Evolutionary conservation across 2,888 invertebrate genomes (phyloP).

Genomic region (Cyclophora punctaria): DNA sequence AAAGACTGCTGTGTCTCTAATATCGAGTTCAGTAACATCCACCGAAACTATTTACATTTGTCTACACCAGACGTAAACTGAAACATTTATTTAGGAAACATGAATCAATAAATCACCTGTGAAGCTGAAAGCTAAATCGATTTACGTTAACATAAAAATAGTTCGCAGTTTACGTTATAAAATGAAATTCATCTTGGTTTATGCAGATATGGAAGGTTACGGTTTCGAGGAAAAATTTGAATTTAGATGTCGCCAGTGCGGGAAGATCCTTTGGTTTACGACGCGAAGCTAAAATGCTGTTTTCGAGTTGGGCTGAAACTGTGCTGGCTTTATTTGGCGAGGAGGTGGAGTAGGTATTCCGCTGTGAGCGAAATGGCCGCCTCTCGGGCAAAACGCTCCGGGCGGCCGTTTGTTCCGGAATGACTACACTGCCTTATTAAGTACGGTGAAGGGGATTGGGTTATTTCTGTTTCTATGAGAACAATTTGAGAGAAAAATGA

Average conservation of each 20-base stretch:
- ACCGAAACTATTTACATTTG: neutral
- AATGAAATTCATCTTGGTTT: slow-evolving; percentile 59
- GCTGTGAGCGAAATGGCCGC: slow-evolving; percentile 61
- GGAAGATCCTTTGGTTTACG: slow-evolving; percentile 62
- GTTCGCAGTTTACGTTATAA: slow-evolving; percentile 46
- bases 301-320: slow-evolving; percentile 58
- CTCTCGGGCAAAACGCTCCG: slow-evolving; percentile 54
- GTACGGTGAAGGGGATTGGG: slow-evolving; percentile 19
- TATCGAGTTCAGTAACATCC: no score
- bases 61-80: neutral
- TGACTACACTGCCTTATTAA: slow-evolving; percentile 41
- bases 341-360: slow-evolving; percentile 41
- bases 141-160: slow-evolving; percentile 36
- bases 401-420: slow-evolving; percentile 58
- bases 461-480: slow-evolving; percentile 4
- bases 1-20: no score
- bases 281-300: slow-evolving; percentile 62
- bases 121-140: slow-evolving; percentile 25
- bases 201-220: slow-evolving; percentile 49
- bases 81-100: no score
- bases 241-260: slow-evolving; percentile 60
- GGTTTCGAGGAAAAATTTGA: slow-evolving; percentile 59
- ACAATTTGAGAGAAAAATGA: slow-evolving; percentile 5
- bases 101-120: slow-evolving; percentile 13
- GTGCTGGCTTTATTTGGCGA: slow-evolving; percentile 60